phyloP scores from a whole-genome alignment of 2,888 invertebrate species.

The Callimorpha dominula region DNA sequence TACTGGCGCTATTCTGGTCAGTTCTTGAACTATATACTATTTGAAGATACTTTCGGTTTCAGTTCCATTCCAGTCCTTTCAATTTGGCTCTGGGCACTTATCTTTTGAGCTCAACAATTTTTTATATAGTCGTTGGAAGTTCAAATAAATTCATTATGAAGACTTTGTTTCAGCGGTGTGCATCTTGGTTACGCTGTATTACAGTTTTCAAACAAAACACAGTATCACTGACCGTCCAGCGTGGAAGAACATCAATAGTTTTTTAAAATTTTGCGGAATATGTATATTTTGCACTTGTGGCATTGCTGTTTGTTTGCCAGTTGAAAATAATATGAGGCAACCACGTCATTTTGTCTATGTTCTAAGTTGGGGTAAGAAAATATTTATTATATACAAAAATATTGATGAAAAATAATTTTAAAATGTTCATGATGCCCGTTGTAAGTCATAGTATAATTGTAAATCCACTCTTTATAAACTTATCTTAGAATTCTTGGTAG shows the following conservation, averaged over 20 bases:
- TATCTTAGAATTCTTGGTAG: too few relatives aligned
- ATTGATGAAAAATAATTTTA: too few relatives aligned
- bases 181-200: conserved; percentile 41
- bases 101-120: neutral
- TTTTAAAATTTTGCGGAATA: conserved; percentile 79
- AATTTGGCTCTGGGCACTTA: neutral
- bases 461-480: too few relatives aligned
- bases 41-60: too few relatives aligned
- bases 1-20: too few relatives aligned
- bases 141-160: neutral
- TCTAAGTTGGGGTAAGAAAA: conserved; percentile 45
- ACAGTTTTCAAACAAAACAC: conserved; percentile 23
- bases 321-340: conserved; percentile 71
- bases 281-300: conserved; percentile 84
- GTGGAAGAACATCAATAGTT: conserved; percentile 63
- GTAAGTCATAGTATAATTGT: too few relatives aligned
- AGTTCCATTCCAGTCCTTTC: too few relatives aligned
- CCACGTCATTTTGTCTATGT: conserved; percentile 61
- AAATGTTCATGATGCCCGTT: too few relatives aligned
- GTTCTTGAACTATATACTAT: too few relatives aligned
- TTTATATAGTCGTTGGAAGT: neutral
- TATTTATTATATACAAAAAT: neutral
- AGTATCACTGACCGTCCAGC: conserved; percentile 49
- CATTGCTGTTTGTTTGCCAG: conserved; percentile 59
- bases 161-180: conserved; percentile 37